A percentile compares a stretch with the other conserved stretches of the same genome.
These are phyloP conservation scores for Drosophila sp. DNA, from an alignment of 1,140 invertebrate species.

Conservation along the genomic window DNA sequence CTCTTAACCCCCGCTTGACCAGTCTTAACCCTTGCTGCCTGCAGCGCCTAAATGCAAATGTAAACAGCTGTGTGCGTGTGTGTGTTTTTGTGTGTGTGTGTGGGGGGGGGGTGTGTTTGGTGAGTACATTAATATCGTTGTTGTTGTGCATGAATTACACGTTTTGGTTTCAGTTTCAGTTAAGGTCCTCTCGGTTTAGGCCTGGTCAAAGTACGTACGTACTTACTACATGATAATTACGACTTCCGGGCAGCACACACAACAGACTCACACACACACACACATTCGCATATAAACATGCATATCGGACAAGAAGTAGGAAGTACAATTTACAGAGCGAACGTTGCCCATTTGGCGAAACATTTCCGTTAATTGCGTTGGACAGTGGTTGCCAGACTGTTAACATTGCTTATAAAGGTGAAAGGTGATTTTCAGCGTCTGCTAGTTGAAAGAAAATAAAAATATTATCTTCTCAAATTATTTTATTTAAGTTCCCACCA, in stretches of 20 bases:
- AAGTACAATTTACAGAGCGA: slow-evolving; percentile 21
- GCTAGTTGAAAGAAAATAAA: too few species aligned
- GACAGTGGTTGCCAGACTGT: slow-evolving; percentile 19
- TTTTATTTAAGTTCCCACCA: too few species aligned
- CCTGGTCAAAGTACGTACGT: slow-evolving; percentile 47
- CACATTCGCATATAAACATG: slow-evolving; percentile 21
- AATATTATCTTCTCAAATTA: too few species aligned
- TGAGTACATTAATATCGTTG: slow-evolving; percentile 73
- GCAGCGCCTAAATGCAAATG: slow-evolving; percentile 52
- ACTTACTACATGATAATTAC: slow-evolving; percentile 72
- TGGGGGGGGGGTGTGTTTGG: slow-evolving; percentile 41
- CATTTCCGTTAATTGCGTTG: slow-evolving; percentile 24
- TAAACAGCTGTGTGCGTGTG: slow-evolving; percentile 42
- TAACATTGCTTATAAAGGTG: not conserved
- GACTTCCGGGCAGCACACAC: slow-evolving; percentile 64
- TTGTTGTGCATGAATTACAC: slow-evolving; percentile 35
- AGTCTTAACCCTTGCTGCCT: not conserved
- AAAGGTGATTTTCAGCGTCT: too few species aligned
- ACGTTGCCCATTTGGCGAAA: slow-evolving; percentile 30
- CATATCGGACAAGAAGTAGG: slow-evolving; percentile 36
- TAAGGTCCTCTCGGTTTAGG: slow-evolving; percentile 27
- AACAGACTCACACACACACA: slow-evolving; percentile 44
- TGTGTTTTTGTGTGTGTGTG: slow-evolving; percentile 19
- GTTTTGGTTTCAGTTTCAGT: slow-evolving; percentile 51
- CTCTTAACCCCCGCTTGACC: not conserved